Evolutionary conservation across 2,797 vertebrate species (phyloP).

Genomic region (Diplodus puntazzo): DNA sequence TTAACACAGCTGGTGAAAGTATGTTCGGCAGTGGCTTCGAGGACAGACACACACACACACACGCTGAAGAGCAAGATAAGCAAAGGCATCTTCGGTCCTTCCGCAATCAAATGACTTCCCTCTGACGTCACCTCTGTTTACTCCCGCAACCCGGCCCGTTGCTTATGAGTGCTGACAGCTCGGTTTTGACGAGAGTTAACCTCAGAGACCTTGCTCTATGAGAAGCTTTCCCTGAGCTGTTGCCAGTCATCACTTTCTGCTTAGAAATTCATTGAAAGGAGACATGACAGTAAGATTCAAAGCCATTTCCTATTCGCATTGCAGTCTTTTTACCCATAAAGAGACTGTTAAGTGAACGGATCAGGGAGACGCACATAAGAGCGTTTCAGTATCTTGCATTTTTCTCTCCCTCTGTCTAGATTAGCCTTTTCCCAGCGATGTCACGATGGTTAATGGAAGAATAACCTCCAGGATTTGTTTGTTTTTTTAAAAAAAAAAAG

Average conservation of each 20-base stretch:
- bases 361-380: constrained; percentile 3
- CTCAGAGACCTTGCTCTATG: constrained; percentile 48
- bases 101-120: constrained; percentile 8
- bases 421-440: constrained; percentile 34
- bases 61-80: constrained; percentile 5
- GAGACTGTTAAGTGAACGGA: constrained; percentile 25
- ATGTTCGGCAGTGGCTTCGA: constrained; percentile 29
- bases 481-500: constrained; percentile 20
- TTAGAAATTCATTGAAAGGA: constrained; percentile 60
- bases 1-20: constrained; percentile 31
- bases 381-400: constrained; percentile 8
- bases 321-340: constrained; percentile 32
- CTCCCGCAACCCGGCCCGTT: constrained; percentile 29
- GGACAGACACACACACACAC: constrained; percentile 7
- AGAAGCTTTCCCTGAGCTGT: constrained; percentile 50
- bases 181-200: constrained; percentile 60
- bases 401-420: constrained; percentile 3
- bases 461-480: constrained; percentile 43
- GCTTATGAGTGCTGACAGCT: constrained; percentile 62
- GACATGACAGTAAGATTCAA: constrained; percentile 29
- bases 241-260: constrained; percentile 57
- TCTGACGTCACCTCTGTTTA: constrained; percentile 53
- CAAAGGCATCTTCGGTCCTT: constrained; percentile 24
- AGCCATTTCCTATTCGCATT: constrained; percentile 48
- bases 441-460: constrained; percentile 43